Base-by-base conservation (phyloP, 2,113 vertebrate species). In the Macrotus californicus region DNA sequence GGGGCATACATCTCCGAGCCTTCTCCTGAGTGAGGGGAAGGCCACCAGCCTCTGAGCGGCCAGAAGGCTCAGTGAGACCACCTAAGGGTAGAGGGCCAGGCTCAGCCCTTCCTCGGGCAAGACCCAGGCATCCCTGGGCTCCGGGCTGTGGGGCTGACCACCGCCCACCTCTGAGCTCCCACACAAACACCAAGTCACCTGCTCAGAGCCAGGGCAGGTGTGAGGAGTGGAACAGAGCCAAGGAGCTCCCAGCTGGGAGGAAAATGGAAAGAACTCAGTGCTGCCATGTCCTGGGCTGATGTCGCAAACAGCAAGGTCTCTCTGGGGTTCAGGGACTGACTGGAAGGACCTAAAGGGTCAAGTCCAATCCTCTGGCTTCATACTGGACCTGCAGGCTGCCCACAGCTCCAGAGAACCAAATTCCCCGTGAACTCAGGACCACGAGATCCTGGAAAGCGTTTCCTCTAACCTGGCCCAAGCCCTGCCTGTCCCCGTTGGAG, bases 151-250 rank as follows among this genome's bases (percentile, higher is more conserved):
- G 13, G 31, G 43, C 54, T 5, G 66, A 39, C 41, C 19, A 4
- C 9, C 43, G 73, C 61, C 43, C 66, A 29, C 31, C 36, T 39
- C 26, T 29, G 15, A n/a, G 22, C 36, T 19, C 48, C 69, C 50
- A 1, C 0, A 22, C 26, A 81, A 70, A 61, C 41, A 31, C 48
- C 75, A 29, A 24, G 56, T 15, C 46, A 46, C 31, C 72, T 6
- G 21, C 64, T 50, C 12, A 24, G 26, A 46, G 39, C 66, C 41
- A 41, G 43, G 52, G 16, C 56, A 19, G 34, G 22, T 16, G 12
- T 10, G 36, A 73, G 1, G 4, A 29, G 24, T 2, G 2, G 22
- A 73, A 29, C 3, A 14, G 8, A 26, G n/a, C 6, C 3, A 0
- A 26, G 61, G 16, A 0, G 19, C 15, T 41, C 41, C n/a, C 43